Base-by-base conservation (phyloP, 2,888 invertebrate genomes). In the Trachelus troglodyta region DNA sequence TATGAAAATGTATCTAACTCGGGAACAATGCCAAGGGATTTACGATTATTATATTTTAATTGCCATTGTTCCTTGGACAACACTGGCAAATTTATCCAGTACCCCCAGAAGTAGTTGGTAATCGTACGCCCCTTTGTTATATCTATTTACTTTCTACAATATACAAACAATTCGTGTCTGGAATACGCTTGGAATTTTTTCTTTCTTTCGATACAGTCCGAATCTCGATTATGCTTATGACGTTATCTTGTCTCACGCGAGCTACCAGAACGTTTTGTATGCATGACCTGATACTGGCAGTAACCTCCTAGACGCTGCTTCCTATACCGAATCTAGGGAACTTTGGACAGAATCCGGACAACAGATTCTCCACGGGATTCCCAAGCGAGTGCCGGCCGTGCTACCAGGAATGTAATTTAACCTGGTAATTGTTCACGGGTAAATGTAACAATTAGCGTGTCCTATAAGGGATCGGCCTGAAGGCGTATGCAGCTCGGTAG, bases 391-490 rank as follows among this genome's bases (percentile, higher is more conserved):
- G 69, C 79, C 79, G 71, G 31, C 40, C 76, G 56, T 69, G 71
- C 79, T 71, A 75, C 76, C 80, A 81, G 81, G 82, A 83, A 84
- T 86, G 85, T 83, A 87, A 86, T 87, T 86, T 84, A 87, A 83
- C 85, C 83, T 86, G 83, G 83, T 85, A 85, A 87, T 87, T 85
- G 85, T 85, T 80, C 85, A 78, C 77, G 83, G 82, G 86, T 85
- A 87, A 87, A 86, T 86, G 85, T 86, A 85, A 87, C 86, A 87
- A 87, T 87, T 85, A 85, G 81, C 83, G 79, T 79, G 69, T 33
- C 12, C 30, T 40, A 40, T 40, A 40, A 40, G 40, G 40, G 40
- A 40, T 15, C 40, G 40, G 40, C 40, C 40, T 40, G 40, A 40
- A 40, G 40, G 40, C 40, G 12, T 15, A 15, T 15, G 40, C 1